Base-by-base conservation (phyloP, 1,140 invertebrate species). In the Pinna nobilis region DNA sequence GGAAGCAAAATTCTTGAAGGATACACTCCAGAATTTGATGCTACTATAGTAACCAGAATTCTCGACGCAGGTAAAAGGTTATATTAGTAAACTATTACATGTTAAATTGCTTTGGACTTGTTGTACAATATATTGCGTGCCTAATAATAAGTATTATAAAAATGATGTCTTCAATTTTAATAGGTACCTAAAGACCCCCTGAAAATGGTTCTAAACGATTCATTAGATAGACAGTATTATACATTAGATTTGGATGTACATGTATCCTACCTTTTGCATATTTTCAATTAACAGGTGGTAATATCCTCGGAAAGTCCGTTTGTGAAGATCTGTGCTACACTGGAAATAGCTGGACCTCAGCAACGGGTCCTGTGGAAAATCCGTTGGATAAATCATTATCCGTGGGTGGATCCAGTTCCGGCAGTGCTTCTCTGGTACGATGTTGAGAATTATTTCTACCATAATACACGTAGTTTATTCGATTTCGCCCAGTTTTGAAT, bases 11-110 rank as follows among this genome's bases (percentile, higher is more conserved):
- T 84, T 0, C 39, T 86, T 28, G 77, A 85, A 15, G 82, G 80
- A 28, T 86, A 81, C 44, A 72, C 80, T 4, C 86, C 86, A 1
- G 84, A 86, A 33, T 78, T 80, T 51, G 85, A 87, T 49, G 85
- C 85, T 2, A 84, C 85, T 3, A 44, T 86, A 15, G 73, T 87
- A 7, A 82, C 83, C 0, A 69, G 84, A 49, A 84, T 84, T 23
- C 50, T 87, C 39, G 82, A 85, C 73, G 84, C 77, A 49, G 84
- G 85, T 84, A 74, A 9, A 4, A n/a, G n/a, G n/a, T n/a, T n/a
- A n/a, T n/a, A n/a, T n/a, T n/a, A n/a, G n/a, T n/a, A n/a, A n/a
- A n/a, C n/a, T n/a, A n/a, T n/a, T n/a, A n/a, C n/a, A n/a, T n/a
- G n/a, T n/a, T n/a, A n/a, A n/a, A n/a, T n/a, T n/a, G n/a, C n/a